These are phyloP conservation scores for Mycalesis mineus DNA, from an alignment of 2,888 invertebrate genomes.

Conservation along the genomic window DNA sequence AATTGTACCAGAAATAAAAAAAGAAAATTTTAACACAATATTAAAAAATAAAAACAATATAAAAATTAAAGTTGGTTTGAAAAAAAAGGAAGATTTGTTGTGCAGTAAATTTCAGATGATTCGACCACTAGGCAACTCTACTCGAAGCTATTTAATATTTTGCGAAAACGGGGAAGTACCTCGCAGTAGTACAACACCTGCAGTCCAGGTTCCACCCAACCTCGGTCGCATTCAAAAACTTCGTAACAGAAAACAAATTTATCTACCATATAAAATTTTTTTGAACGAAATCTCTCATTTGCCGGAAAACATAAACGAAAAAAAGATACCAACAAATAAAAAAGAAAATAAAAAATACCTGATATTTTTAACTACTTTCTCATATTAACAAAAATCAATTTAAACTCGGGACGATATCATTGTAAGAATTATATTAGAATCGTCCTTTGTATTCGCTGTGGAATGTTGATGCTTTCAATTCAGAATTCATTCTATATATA, in stretches of 20 bases:
- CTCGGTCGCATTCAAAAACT: constrained; percentile 16
- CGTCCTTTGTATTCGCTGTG: constrained; percentile 62
- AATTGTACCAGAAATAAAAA: no score
- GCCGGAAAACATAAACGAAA: constrained; percentile 53
- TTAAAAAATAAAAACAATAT: no score
- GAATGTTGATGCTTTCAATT: constrained; percentile 65
- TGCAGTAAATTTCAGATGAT: no score
- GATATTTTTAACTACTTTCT: constrained; percentile 49
- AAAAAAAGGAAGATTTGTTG: no score
- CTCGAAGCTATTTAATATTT: no score
- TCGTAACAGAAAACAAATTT: constrained; percentile 34
- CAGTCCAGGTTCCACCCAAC: constrained; percentile 17
- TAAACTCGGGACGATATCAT: constrained; percentile 75
- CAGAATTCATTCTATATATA: background rate
- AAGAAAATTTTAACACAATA: no score
- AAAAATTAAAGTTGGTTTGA: no score
- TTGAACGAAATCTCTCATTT: constrained; percentile 44
- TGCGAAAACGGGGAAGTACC: background rate
- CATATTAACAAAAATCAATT: constrained; percentile 66
- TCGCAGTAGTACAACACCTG: constrained; percentile 9
- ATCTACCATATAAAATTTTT: constrained; percentile 31
- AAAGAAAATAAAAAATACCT: constrained; percentile 50
- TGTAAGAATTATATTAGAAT: constrained; percentile 78
- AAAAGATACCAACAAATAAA: constrained; percentile 58
- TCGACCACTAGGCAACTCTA: no score